Conservation (phyloP, 2,113 vertebrate species). For the Python bivittatus region DNA sequence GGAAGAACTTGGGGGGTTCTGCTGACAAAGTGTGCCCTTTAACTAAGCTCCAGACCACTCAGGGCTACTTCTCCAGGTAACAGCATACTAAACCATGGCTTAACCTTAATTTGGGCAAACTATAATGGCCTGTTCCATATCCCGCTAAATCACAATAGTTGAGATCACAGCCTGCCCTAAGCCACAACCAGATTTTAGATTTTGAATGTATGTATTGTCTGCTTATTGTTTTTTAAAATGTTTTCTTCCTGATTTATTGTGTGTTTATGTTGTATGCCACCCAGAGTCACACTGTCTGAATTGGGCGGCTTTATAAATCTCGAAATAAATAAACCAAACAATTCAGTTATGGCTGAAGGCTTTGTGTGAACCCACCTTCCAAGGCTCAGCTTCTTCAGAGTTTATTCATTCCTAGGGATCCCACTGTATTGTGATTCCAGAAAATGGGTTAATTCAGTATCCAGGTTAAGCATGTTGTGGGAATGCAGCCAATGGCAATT, state of each 20-base stretch:
- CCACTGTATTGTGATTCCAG: not conserved
- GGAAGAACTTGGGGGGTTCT: not conserved
- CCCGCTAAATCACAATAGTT: not conserved
- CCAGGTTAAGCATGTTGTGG: not conserved
- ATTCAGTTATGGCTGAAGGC: not conserved
- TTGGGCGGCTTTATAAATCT: not conserved
- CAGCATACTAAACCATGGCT: not conserved
- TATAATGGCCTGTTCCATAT: not conserved
- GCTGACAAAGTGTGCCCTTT: not conserved
- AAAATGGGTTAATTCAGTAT: not conserved
- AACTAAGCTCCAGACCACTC: not conserved
- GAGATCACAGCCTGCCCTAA: not conserved
- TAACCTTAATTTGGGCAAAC: not conserved
- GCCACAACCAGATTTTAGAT: not conserved
- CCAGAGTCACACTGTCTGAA: not conserved
- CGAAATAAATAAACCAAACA: not conserved
- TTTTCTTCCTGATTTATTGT: not conserved
- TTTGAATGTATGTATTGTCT: too few species aligned
- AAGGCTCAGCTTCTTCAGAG: not conserved
- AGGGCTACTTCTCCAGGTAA: not conserved
- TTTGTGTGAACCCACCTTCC: not conserved
- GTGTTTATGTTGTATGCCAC: not conserved
- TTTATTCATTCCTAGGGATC: not conserved
- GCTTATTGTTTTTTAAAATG: not conserved
- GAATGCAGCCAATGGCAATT: not conserved